Evolutionary conservation across 2,113 vertebrate genomes (phyloP).

Genomic region (Calypte anna): DNA sequence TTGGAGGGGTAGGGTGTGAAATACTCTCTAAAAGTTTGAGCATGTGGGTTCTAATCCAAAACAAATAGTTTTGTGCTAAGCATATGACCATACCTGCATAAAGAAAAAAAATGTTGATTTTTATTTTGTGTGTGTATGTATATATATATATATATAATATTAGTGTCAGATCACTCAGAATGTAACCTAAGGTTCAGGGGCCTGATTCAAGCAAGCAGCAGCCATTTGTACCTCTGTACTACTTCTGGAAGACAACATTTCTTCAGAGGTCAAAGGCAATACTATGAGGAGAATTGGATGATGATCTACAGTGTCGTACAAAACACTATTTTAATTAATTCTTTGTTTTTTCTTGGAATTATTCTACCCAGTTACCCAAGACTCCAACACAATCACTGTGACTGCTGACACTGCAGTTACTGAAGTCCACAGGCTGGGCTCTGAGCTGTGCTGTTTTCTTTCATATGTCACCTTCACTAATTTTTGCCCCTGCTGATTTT

Average conservation of each 20-base stretch:
- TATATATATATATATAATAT: neutral
- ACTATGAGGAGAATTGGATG: neutral
- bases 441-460: neutral
- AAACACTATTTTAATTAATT: neutral
- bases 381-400: neutral
- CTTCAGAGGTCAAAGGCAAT: neutral
- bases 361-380: neutral
- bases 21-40: neutral
- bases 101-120: neutral
- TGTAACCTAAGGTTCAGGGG: neutral
- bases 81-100: neutral
- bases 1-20: accelerated
- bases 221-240: neutral
- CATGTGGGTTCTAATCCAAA: neutral
- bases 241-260: neutral
- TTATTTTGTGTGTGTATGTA: neutral
- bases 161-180: neutral
- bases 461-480: neutral
- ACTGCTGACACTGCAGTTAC: neutral
- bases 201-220: neutral
- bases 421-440: neutral
- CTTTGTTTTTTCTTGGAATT: neutral
- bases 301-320: neutral
- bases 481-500: neutral
- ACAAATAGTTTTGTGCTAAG: neutral